A percentile compares a stretch with the other conserved stretches of the same genome.
Conservation (phyloP, 2,113 vertebrate genomes). For the Solenodon paradoxus region DNA sequence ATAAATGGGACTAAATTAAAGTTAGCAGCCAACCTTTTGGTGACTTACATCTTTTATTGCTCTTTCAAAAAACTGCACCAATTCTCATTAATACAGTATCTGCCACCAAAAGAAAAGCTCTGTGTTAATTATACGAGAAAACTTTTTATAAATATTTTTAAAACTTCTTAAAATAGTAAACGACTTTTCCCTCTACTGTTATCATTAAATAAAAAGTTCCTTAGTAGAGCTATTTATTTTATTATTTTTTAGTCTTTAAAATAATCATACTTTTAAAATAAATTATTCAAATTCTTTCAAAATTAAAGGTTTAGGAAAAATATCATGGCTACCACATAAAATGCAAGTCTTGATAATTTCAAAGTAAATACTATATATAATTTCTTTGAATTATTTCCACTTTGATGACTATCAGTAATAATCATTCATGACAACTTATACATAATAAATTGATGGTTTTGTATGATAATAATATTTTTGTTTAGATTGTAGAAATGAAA, state of each 20-base stretch:
- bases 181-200: background rate
- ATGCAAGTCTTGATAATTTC: background rate
- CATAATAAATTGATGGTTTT: background rate
- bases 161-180: background rate
- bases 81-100: conserved; percentile 11
- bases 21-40: conserved; percentile 46
- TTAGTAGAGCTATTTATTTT: background rate
- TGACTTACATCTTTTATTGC: conserved; percentile 53
- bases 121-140: background rate
- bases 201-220: background rate
- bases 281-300: background rate
- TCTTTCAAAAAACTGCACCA: conserved; percentile 51
- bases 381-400: background rate
- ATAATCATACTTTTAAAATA: background rate
- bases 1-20: conserved; percentile 61
- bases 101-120: conserved; percentile 16
- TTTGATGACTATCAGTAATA: background rate
- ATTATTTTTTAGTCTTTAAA: background rate
- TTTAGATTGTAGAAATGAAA: background rate
- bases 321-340: background rate
- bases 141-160: background rate
- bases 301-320: background rate
- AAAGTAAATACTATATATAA: background rate
- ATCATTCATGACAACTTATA: background rate
- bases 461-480: background rate